Conservation (phyloP, 2,888 invertebrate genomes). For the Tinea semifulvella region DNA sequence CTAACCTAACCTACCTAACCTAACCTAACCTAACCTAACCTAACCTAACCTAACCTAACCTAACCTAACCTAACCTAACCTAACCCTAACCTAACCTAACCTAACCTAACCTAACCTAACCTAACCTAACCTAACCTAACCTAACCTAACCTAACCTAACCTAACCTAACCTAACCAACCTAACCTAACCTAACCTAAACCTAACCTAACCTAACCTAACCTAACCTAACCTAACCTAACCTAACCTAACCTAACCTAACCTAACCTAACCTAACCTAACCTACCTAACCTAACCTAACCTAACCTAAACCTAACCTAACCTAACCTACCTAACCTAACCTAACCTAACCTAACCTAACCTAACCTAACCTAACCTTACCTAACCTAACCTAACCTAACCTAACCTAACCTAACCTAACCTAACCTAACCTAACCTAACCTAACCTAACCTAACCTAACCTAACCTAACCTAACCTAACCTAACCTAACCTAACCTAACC, state of each 20-base stretch:
- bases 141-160: constrained; percentile 11
- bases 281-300: too few species aligned
- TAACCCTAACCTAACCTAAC: constrained; percentile 14
- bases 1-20: constrained; percentile 13
- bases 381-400: constrained; percentile 15
- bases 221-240: not conserved
- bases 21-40: constrained; percentile 13
- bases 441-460: constrained; percentile 15
- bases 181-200: constrained; percentile 9
- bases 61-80: constrained; percentile 14
- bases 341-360: constrained; percentile 11
- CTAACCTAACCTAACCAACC: constrained; percentile 15
- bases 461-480: constrained; percentile 14
- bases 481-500: constrained; percentile 15
- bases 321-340: constrained; percentile 1
- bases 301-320: constrained; percentile 11
- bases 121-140: constrained; percentile 14
- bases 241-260: constrained; percentile 11
- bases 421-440: constrained; percentile 15
- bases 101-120: constrained; percentile 12
- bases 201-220: not conserved
- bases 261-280: constrained; percentile 11
- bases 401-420: constrained; percentile 15
- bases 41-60: constrained; percentile 14
- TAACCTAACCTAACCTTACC: constrained; percentile 15